phyloP scores from a whole-genome alignment of 2,797 vertebrate species.

The Sebastes matsubarae region DNA sequence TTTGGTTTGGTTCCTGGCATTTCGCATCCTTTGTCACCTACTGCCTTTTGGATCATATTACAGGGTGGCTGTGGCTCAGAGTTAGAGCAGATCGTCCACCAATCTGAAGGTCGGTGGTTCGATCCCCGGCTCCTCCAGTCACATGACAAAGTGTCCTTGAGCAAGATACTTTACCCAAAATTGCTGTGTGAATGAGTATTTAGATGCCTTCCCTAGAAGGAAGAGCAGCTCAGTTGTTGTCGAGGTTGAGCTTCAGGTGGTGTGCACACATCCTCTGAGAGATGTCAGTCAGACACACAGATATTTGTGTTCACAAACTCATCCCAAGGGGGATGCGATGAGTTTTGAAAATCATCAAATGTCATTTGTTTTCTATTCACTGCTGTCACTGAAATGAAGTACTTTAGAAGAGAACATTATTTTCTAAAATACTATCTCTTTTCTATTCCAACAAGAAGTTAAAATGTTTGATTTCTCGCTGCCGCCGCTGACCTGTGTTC shows the following conservation, averaged over 20 bases:
- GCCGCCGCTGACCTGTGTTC: conserved; percentile 2
- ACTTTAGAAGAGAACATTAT: background rate
- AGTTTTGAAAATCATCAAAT: background rate
- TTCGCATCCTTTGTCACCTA: background rate
- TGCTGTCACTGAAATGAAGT: background rate
- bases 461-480: background rate
- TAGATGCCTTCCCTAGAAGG: background rate
- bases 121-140: too few species aligned
- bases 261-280: background rate
- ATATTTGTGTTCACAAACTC: background rate
- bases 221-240: background rate
- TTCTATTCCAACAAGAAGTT: conserved; percentile 3
- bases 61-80: too few species aligned
- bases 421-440: background rate
- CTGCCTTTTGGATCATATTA: background rate
- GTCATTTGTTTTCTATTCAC: conserved; percentile 8
- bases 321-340: background rate
- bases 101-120: too few species aligned
- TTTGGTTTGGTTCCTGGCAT: background rate
- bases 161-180: fast-evolving
- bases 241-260: background rate
- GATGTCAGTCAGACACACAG: background rate
- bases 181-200: too few species aligned
- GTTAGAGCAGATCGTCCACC: too few species aligned
- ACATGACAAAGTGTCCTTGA: too few species aligned